These are phyloP conservation scores for Sthenelais limicola DNA, from an alignment of 2,888 invertebrate genomes.

Conservation along the genomic window DNA sequence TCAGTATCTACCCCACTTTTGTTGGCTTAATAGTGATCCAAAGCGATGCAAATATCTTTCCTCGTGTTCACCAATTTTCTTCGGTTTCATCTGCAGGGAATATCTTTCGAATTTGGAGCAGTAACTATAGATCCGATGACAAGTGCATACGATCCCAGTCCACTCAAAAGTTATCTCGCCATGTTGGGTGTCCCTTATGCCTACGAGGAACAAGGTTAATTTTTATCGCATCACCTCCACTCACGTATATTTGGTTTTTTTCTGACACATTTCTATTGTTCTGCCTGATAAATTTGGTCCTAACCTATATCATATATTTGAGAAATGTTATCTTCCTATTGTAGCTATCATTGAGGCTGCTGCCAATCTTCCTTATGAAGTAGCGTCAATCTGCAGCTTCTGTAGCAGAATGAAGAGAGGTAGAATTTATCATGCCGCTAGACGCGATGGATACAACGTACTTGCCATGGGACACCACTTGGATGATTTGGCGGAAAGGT, in stretches of 20 bases:
- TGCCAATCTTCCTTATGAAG: conserved; percentile 70
- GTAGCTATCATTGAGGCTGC: conserved; percentile 76
- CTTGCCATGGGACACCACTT: conserved; percentile 90
- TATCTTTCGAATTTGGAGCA: conserved; percentile 80
- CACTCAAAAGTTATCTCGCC: conserved; percentile 83
- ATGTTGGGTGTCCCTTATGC: conserved; percentile 83
- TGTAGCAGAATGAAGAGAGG: conserved; percentile 82
- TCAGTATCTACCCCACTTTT: too few relatives aligned
- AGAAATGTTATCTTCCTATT: too few relatives aligned
- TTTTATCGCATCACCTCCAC: too few relatives aligned
- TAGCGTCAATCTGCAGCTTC: conserved; percentile 80
- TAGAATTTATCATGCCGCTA: conserved; percentile 83
- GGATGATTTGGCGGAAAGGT: conserved; percentile 85
- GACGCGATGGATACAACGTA: conserved; percentile 86
- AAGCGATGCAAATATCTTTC: too few relatives aligned
- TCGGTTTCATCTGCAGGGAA: too few relatives aligned
- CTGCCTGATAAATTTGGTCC: too few relatives aligned
- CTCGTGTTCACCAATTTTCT: too few relatives aligned
- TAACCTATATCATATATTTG: too few relatives aligned
- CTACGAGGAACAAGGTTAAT: conserved; percentile 80
- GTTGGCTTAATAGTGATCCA: too few relatives aligned
- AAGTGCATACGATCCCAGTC: conserved; percentile 77
- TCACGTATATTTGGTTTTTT: too few relatives aligned
- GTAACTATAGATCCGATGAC: conserved; percentile 84
- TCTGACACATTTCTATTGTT: too few relatives aligned